A percentile compares a stretch with the other conserved stretches of the same genome.
These are phyloP conservation scores for Microplitis mediator DNA, from an alignment of 1,140 invertebrate species.

Conservation along the genomic window DNA sequence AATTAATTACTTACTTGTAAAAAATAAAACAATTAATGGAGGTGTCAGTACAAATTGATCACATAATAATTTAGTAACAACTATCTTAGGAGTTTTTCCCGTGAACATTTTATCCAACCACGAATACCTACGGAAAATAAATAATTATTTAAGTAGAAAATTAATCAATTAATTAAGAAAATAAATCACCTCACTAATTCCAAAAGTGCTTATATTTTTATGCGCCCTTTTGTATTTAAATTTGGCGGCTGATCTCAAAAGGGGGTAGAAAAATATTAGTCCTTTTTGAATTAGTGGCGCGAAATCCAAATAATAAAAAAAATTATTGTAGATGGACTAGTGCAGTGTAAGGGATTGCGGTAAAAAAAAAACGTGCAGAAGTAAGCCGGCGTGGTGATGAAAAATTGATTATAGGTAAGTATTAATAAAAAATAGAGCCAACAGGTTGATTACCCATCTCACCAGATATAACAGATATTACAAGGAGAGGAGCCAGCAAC, in stretches of 20 bases:
- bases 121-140: conserved; percentile 70
- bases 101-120: conserved; percentile 74
- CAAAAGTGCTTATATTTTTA: no score
- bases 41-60: conserved; percentile 82
- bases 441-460: conserved; percentile 14
- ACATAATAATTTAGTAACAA: conserved; percentile 73
- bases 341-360: neutral
- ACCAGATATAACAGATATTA: conserved; percentile 38
- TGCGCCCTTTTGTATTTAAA: no score
- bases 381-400: neutral
- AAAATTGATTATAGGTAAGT: no score
- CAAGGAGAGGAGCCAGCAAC: neutral
- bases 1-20: conserved; percentile 65
- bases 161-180: neutral
- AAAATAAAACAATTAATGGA: conserved; percentile 72
- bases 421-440: neutral
- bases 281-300: no score
- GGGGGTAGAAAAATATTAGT: no score
- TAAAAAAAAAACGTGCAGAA: neutral
- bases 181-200: no score
- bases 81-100: conserved; percentile 68
- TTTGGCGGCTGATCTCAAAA: no score
- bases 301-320: neutral
- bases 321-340: neutral
- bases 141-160: neutral